These are phyloP conservation scores for Agonopterix subpropinquella DNA, from an alignment of 2,888 invertebrate genomes.

Conservation along the genomic window DNA sequence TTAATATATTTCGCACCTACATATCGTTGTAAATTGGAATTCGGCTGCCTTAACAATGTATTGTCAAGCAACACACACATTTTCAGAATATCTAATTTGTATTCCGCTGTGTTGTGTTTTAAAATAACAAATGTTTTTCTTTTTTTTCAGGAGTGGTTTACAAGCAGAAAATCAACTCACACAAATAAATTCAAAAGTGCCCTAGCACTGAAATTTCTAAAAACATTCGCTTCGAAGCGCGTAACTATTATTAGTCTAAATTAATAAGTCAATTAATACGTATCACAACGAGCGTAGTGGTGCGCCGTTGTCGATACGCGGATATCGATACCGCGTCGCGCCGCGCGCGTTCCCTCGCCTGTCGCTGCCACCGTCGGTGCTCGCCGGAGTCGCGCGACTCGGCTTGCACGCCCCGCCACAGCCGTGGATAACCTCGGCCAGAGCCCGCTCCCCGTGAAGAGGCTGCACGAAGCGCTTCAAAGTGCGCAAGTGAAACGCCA, in stretches of 20 bases:
- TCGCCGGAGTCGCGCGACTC: conserved; percentile 73
- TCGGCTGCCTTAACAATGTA: neutral
- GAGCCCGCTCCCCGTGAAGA: conserved; percentile 74
- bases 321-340: conserved; percentile 53
- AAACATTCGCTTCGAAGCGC: conserved; percentile 37
- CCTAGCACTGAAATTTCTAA: conserved; percentile 37
- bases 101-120: too few species aligned
- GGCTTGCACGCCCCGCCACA: conserved; percentile 71
- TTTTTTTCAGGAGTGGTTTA: conserved; percentile 63
- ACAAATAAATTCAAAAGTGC: conserved; percentile 55
- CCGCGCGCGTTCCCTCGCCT: conserved; percentile 58
- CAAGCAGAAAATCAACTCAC: conserved; percentile 26
- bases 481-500: conserved; percentile 77
- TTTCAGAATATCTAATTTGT: neutral
- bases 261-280: conserved; percentile 41
- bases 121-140: conserved; percentile 18
- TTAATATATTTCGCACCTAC: too few species aligned
- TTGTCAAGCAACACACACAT: neutral
- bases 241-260: conserved; percentile 30
- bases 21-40: neutral
- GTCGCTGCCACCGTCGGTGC: conserved; percentile 67
- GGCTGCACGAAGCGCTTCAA: conserved; percentile 78
- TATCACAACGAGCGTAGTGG: conserved; percentile 38
- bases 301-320: conserved; percentile 48
- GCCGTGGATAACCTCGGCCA: conserved; percentile 76